Percentiles rank a stretch among this genome's conserved stretches.
Conservation (phyloP, 2,113 vertebrate species). For the Pyxicephalus adspersus region DNA sequence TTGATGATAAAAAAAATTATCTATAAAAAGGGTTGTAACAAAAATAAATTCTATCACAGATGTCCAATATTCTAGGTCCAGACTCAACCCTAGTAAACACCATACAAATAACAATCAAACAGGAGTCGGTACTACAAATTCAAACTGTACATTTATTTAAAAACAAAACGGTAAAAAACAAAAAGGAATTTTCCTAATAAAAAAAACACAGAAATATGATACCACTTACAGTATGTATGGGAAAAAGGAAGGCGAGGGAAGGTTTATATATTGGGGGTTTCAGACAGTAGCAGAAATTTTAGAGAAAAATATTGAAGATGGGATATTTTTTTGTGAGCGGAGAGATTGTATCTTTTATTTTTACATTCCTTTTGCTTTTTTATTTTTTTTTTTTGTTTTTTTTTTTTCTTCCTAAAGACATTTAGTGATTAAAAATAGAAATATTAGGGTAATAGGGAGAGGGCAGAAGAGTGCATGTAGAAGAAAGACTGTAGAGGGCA, state of each 20-base stretch:
- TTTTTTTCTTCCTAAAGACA: constrained; percentile 56
- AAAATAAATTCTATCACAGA: too few relatives aligned
- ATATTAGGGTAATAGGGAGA: background rate
- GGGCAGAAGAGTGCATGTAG: constrained; percentile 12
- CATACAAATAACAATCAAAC: background rate
- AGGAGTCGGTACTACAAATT: constrained; percentile 26
- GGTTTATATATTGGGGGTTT: background rate
- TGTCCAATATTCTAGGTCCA: too few relatives aligned
- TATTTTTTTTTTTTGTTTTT: constrained; percentile 9
- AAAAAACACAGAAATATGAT: constrained; percentile 44
- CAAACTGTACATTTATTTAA: constrained; percentile 56
- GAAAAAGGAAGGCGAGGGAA: background rate
- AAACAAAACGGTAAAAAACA: constrained; percentile 27
- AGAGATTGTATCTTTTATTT: constrained; percentile 1
- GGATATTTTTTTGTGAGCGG: background rate
- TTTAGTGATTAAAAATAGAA: constrained; percentile 67
- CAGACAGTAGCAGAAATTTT: background rate
- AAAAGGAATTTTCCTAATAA: constrained; percentile 2
- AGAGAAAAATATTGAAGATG: background rate
- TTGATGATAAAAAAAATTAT: too few relatives aligned
- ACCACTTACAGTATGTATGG: constrained; percentile 15
- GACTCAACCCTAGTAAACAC: background rate
- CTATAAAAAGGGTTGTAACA: too few relatives aligned
- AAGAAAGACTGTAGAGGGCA: constrained; percentile 36
- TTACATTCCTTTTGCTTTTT: constrained; percentile 20